Evolutionary conservation across 2,797 vertebrate genomes (phyloP).

Genomic region (Microctenopoma stevenorrisi): DNA sequence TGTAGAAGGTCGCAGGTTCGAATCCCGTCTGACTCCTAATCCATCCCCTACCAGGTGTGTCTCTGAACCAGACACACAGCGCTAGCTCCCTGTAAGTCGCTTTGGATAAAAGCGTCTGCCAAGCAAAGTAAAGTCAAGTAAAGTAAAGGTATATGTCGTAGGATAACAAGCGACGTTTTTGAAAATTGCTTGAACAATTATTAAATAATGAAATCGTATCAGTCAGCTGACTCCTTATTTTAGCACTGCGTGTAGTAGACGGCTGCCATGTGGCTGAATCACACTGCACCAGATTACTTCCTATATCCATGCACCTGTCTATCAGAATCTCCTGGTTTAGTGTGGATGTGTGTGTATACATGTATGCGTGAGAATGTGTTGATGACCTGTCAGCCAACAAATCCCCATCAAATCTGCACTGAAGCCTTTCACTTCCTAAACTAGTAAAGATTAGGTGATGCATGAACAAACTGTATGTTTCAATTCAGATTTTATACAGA

Average conservation of each 20-base stretch:
- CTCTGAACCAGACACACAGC: too few species aligned
- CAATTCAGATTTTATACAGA: background rate
- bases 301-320: constrained; percentile 44
- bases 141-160: too few species aligned
- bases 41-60: too few species aligned
- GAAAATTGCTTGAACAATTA: too few species aligned
- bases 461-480: background rate
- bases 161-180: too few species aligned
- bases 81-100: too few species aligned
- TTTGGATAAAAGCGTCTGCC: too few species aligned
- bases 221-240: background rate
- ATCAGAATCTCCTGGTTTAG: background rate
- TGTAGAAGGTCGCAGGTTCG: too few species aligned
- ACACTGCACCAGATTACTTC: constrained; percentile 42
- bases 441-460: constrained; percentile 9
- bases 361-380: constrained; percentile 2
- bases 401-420: constrained; percentile 3
- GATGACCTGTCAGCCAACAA: background rate
- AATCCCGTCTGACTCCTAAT: too few species aligned
- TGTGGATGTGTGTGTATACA: background rate
- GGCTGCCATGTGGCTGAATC: background rate
- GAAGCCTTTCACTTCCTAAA: constrained; percentile 15
- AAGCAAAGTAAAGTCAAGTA: too few species aligned
- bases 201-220: too few species aligned
- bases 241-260: too few species aligned